Base-by-base conservation (phyloP, 2,113 vertebrate genomes). In the Calyptomena viridis region DNA sequence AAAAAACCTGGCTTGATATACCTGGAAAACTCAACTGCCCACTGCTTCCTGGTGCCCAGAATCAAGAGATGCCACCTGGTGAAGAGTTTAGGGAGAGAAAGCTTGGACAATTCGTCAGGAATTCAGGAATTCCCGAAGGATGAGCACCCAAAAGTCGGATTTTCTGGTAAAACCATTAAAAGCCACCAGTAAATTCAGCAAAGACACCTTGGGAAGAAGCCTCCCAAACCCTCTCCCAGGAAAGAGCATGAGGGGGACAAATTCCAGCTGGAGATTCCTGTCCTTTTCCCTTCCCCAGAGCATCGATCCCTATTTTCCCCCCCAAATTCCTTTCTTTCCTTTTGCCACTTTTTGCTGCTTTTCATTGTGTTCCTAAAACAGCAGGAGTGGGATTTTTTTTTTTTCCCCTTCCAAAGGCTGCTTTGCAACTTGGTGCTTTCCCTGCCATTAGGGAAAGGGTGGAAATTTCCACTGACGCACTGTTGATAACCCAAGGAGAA, bases 401-500 rank as follows among this genome's bases (percentile, higher is more conserved):
- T 39, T 24, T 3, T 2, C 0, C 2, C 1, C 4, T 1, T 86
- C 80, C 84, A 46, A 96, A 85, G 68, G 87, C 95, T 67, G 84
- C 88, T 90, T 33, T 92, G 89, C 87, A 96, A 90, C 90, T 89
- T 78, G 31, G 58, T 78, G 96, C 95, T 91, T 56, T 95, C 95
- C 92, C 86, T 89, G 88, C 92, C 95, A 94, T 87, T 72, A 76
- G 96, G 95, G 95, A 81, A 95, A 93, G 82, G 89, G 96, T 98
- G 98, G 98, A 98, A 98, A 98, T 98, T 98, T 98, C 98, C 98
- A 98, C 96, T 94, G 94, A 92, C 49, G 77, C 92, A 92, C 93
- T 95, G 95, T 92, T 95, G 97, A 97, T 97, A 97, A 84, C 91
- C 40, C 87, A 84, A 90, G 83, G 94, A 95, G 96, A 17, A 39